These are phyloP conservation scores for Caenorhabditis afra DNA, from an alignment of 2,888 invertebrate species.

Conservation along the genomic window DNA sequence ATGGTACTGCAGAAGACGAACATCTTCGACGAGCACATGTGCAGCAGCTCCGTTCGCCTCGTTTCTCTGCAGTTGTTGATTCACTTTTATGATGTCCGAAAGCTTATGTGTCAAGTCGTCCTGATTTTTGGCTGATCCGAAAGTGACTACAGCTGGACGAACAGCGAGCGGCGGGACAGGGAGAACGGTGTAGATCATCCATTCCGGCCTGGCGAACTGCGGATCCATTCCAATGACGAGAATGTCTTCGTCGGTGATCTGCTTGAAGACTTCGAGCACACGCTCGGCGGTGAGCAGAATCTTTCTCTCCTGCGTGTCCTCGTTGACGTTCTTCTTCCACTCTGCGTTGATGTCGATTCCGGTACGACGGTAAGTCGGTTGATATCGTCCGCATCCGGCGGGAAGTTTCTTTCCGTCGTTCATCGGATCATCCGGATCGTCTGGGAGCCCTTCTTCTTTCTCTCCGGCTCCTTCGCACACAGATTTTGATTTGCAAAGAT, in stretches of 20 bases:
- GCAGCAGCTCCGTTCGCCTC: constrained; percentile 97
- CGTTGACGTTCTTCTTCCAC: constrained; percentile 96
- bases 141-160: constrained; percentile 98
- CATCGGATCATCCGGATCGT: constrained; percentile 54
- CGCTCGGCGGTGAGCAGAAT: constrained; percentile 94
- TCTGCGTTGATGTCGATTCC: constrained; percentile 96
- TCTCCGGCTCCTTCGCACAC: constrained; percentile 99
- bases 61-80: constrained; percentile 94
- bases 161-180: constrained; percentile 97
- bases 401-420: constrained; percentile 52
- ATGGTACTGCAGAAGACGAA: constrained; percentile 97
- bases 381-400: constrained; percentile 98
- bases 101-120: constrained; percentile 99
- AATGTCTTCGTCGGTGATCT: constrained; percentile 96
- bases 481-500: constrained; percentile 96
- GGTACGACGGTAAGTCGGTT: constrained; percentile 91
- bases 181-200: constrained; percentile 98
- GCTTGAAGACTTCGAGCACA: constrained; percentile 95
- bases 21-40: constrained; percentile 96
- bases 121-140: constrained; percentile 96
- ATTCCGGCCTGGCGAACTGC: constrained; percentile 91
- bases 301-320: constrained; percentile 94
- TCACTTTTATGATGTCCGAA: constrained; percentile 97
- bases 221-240: constrained; percentile 94
- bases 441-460: constrained; percentile 65